Conservation (phyloP, 2,888 invertebrate genomes). For the Crematogaster levior region DNA sequence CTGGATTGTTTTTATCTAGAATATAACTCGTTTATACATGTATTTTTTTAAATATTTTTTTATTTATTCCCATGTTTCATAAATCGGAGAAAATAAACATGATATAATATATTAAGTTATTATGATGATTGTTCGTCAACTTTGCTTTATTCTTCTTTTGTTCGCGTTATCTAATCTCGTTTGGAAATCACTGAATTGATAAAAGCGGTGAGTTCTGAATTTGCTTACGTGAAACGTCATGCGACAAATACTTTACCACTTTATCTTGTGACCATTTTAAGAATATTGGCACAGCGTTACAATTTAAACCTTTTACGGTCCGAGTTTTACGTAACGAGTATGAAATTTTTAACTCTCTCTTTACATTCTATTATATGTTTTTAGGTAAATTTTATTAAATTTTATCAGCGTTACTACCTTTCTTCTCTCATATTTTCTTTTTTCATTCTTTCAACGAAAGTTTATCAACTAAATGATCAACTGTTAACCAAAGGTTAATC, state of each 20-base stretch:
- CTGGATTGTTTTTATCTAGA: not conserved
- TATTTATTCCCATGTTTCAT: not conserved
- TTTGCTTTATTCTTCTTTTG: conserved; percentile 40
- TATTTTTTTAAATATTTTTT: not conserved
- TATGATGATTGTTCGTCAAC: conserved; percentile 24
- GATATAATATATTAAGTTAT: not conserved
- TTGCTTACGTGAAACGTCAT: not conserved
- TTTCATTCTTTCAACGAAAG: too few species aligned
- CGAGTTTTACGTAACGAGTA: not conserved
- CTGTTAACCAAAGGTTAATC: too few species aligned
- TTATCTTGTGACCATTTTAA: conserved; percentile 22
- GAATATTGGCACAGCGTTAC: not conserved
- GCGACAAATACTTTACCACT: conserved; percentile 6
- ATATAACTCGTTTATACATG: not conserved
- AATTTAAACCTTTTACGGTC: not conserved
- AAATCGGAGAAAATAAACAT: not conserved
- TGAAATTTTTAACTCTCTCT: not conserved
- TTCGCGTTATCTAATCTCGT: conserved; percentile 59
- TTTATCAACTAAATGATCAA: too few species aligned
- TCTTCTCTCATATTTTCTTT: not conserved
- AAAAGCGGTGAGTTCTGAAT: conserved; percentile 12
- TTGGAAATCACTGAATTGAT: conserved; percentile 47
- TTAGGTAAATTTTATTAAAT: conserved; percentile 7
- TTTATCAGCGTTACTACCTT: not conserved
- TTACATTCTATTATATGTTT: not conserved